These are phyloP conservation scores for Tiliacea citrago DNA, from an alignment of 2,888 invertebrate species.

Conservation along the genomic window DNA sequence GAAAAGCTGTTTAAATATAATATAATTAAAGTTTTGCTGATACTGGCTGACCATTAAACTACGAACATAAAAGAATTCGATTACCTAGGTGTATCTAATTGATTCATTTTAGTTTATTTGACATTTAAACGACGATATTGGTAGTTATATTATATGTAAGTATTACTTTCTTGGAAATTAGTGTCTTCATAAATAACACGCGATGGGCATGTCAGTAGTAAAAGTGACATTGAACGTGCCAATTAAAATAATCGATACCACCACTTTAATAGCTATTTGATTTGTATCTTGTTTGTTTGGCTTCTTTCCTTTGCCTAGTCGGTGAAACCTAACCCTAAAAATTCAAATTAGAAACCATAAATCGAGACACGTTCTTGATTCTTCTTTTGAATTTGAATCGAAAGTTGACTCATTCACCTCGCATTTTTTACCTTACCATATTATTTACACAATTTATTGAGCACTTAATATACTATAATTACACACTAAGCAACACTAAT, in stretches of 20 bases:
- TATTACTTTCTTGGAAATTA: conserved; percentile 39
- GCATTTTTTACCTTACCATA: conserved; percentile 72
- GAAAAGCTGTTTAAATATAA: neutral
- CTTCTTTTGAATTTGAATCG: conserved; percentile 15
- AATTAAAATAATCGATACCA: conserved; percentile 61
- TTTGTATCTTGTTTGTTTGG: conserved; percentile 45
- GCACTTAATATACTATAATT: conserved; percentile 61
- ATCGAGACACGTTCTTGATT: conserved; percentile 12
- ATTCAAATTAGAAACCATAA: conserved; percentile 17
- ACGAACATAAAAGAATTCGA: conserved; percentile 6
- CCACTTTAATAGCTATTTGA: conserved; percentile 46
- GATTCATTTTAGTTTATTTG: conserved; percentile 51
- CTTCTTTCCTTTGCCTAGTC: conserved; percentile 25
- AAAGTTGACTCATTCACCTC: conserved; percentile 57
- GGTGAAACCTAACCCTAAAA: conserved; percentile 10
- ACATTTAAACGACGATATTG: conserved; percentile 16
- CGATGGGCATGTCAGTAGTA: conserved; percentile 42
- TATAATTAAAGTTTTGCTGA: neutral
- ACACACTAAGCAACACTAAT: conserved; percentile 49
- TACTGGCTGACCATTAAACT: neutral
- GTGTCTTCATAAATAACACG: conserved; percentile 54
- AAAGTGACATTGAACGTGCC: conserved; percentile 56
- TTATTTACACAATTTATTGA: conserved; percentile 65
- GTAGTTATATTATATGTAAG: conserved; percentile 12
- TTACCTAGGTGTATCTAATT: conserved; percentile 24